phyloP scores from a whole-genome alignment of 2,888 invertebrate genomes.

The Tipula confusa region DNA sequence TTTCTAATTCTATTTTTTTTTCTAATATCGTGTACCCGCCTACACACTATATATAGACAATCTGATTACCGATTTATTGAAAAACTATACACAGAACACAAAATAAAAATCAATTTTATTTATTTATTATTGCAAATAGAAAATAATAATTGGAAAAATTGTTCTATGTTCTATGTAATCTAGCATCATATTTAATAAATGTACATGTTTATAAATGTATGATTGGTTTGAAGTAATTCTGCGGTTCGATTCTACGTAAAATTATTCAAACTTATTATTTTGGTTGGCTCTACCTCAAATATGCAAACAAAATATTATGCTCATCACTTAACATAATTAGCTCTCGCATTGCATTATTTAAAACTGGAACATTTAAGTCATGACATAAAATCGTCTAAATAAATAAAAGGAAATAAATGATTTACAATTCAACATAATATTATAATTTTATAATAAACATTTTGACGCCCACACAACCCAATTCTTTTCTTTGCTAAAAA shows the following conservation, averaged over 20 bases:
- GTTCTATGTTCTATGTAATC: not conserved
- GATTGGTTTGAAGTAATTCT: not conserved
- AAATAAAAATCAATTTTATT: not conserved
- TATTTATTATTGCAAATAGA: not conserved
- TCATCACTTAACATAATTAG: not conserved
- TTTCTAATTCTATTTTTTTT: not conserved
- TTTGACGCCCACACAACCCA: conserved; percentile 9
- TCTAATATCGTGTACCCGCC: not conserved
- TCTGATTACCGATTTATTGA: conserved; percentile 25
- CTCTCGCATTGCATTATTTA: not conserved
- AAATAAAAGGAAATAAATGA: not conserved
- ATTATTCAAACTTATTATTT: not conserved
- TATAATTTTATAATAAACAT: not conserved
- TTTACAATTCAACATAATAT: not conserved
- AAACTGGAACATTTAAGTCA: not conserved
- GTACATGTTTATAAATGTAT: not conserved
- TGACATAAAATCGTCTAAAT: not conserved
- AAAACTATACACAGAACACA: not conserved
- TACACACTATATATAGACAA: not conserved
- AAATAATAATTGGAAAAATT: not conserved
- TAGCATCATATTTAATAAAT: not conserved
- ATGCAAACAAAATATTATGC: not conserved
- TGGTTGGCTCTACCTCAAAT: no score
- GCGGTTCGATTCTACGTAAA: not conserved
- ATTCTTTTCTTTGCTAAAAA: not conserved